These are phyloP conservation scores for Rhingia campestris DNA, from an alignment of 2,888 invertebrate genomes.

Conservation along the genomic window DNA sequence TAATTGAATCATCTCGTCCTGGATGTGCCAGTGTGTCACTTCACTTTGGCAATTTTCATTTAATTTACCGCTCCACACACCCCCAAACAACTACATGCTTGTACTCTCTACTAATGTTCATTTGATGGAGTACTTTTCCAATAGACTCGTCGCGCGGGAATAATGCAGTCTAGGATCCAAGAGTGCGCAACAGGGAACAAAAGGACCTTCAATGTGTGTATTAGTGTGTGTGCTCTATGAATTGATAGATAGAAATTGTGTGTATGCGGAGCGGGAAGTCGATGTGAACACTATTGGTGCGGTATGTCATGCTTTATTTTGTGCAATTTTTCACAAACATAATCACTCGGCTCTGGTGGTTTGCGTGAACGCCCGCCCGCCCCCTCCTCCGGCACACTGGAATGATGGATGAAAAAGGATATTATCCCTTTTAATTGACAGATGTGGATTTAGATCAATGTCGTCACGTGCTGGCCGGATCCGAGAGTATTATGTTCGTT, in stretches of 20 bases:
- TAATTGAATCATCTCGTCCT: slow-evolving; percentile 55
- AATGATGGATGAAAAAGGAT: slow-evolving; percentile 68
- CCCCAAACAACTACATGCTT: not conserved
- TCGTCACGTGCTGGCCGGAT: slow-evolving; percentile 10
- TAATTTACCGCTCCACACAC: slow-evolving; percentile 15
- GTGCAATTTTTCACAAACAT: slow-evolving; percentile 52
- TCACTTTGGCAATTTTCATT: slow-evolving; percentile 51
- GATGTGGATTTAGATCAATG: slow-evolving; percentile 71
- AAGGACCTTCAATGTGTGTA: not conserved
- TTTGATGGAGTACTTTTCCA: slow-evolving; percentile 37
- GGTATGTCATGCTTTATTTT: slow-evolving; percentile 51
- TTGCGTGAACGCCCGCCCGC: not conserved
- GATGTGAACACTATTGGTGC: slow-evolving; percentile 1
- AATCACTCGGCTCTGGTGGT: slow-evolving; percentile 2
- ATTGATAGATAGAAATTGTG: slow-evolving; percentile 2
- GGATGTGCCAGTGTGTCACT: slow-evolving; percentile 29
- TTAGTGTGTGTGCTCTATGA: not conserved
- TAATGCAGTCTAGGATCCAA: slow-evolving; percentile 20
- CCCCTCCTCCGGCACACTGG: not conserved
- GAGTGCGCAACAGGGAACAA: slow-evolving; percentile 29
- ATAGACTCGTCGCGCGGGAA: slow-evolving; percentile 30
- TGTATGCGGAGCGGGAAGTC: not conserved
- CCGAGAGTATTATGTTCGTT: not conserved
- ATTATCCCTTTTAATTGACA: slow-evolving; percentile 67
- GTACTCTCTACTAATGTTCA: slow-evolving; percentile 28